Conservation (phyloP, 2,113 vertebrate genomes). For the Phasianus colchicus region DNA sequence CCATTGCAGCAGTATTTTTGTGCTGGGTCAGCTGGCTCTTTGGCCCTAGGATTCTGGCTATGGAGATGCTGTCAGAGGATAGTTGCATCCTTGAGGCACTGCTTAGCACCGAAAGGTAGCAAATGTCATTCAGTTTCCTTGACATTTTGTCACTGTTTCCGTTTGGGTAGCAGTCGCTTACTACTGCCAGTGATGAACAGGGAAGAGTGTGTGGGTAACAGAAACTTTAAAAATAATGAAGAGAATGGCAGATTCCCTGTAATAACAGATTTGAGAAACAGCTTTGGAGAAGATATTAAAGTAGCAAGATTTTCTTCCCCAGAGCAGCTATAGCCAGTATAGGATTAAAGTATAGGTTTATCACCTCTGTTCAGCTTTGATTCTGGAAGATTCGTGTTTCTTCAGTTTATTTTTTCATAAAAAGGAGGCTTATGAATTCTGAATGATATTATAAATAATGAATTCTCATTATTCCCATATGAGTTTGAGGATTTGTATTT, state of each 20-base stretch:
- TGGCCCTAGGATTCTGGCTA: not conserved
- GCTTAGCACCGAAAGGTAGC: fast-evolving
- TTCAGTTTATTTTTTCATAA: not conserved
- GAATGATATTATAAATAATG: not conserved
- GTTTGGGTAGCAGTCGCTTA: fast-evolving
- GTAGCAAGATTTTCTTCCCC: not conserved
- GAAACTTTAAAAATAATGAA: not conserved
- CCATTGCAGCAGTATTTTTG: not conserved
- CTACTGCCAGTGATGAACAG: not conserved
- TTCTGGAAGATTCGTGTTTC: not conserved
- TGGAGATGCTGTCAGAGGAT: fast-evolving
- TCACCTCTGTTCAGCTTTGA: not conserved
- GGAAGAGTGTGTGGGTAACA: not conserved
- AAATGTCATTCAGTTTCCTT: not conserved
- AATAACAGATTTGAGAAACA: not conserved
- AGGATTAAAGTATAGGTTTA: not conserved
- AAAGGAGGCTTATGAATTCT: not conserved
- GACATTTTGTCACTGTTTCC: not conserved
- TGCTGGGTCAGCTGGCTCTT: not conserved
- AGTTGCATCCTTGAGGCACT: fast-evolving
- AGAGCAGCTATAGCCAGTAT: not conserved
- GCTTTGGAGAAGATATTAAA: not conserved
- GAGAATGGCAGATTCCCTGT: not conserved
- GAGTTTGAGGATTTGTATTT: not conserved
- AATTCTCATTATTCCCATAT: not conserved